Evolutionary conservation across 2,888 invertebrate genomes (phyloP).

Genomic region (Drosophila nigritarsus): DNA sequence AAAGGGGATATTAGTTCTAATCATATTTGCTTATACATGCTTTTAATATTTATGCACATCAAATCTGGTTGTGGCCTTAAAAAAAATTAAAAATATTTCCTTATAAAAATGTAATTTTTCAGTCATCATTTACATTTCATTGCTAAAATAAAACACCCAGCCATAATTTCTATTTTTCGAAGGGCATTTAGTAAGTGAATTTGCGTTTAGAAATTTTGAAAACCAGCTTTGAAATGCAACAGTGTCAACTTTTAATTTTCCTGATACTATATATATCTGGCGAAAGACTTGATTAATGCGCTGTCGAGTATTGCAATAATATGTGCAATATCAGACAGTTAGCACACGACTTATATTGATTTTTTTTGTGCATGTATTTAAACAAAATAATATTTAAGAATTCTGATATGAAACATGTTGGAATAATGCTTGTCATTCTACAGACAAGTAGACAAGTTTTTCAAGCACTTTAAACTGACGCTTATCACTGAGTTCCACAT

Average conservation of each 20-base stretch:
- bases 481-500: constrained; percentile 11
- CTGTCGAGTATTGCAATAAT: constrained; percentile 12
- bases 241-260: not conserved
- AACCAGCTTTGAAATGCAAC: constrained; percentile 13
- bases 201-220: not conserved
- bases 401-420: not conserved
- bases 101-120: not conserved
- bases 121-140: not conserved
- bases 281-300: constrained; percentile 14
- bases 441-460: not conserved
- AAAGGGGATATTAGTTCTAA: not conserved
- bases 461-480: not conserved
- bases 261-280: not conserved
- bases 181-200: not conserved
- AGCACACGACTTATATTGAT: constrained; percentile 1
- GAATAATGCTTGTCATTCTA: not conserved
- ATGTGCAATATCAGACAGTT: constrained; percentile 7
- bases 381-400: not conserved
- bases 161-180: not conserved
- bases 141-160: not conserved
- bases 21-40: not conserved
- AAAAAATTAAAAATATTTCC: not conserved
- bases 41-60: not conserved
- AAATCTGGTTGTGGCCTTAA: constrained; percentile 7
- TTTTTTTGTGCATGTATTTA: not conserved